Evolutionary conservation across 1,140 invertebrate genomes (phyloP).

Genomic region (Solen grandis): DNA sequence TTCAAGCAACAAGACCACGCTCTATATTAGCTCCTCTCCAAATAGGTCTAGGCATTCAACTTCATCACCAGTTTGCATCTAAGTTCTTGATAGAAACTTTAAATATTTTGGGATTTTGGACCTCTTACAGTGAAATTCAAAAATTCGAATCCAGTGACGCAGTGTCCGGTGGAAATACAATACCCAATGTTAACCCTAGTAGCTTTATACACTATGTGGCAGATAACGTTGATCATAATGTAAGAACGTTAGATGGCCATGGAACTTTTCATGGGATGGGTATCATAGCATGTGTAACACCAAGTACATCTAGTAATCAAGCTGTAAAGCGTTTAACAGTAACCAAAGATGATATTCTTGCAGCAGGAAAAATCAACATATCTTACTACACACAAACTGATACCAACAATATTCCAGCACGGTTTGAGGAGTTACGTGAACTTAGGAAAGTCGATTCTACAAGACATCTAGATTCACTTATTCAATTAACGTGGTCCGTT

Average conservation of each 20-base stretch:
- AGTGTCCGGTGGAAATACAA: constrained; percentile 12
- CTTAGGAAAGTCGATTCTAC: background rate
- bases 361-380: constrained; percentile 41
- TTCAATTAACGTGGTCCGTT: constrained; percentile 28
- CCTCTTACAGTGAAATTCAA: constrained; percentile 45
- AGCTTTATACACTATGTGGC: constrained; percentile 51
- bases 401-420: background rate
- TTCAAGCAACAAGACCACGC: constrained; percentile 58
- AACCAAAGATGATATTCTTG: constrained; percentile 26
- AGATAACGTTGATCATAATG: constrained; percentile 62
- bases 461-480: background rate
- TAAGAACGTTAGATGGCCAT: constrained; percentile 45
- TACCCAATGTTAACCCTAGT: background rate
- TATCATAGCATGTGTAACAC: constrained; percentile 57
- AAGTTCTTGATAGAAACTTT: constrained; percentile 51
- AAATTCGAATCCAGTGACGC: constrained; percentile 44
- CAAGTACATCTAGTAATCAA: background rate
- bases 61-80: constrained; percentile 60
- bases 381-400: constrained; percentile 12
- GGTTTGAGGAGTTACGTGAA: background rate
- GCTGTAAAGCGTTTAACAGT: constrained; percentile 41
- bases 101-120: constrained; percentile 40
- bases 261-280: constrained; percentile 57
- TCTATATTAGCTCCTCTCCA: constrained; percentile 52
- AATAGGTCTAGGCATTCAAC: constrained; percentile 57